A percentile compares a stretch with the other conserved stretches of the same genome.
Conservation (phyloP, 1,140 invertebrate species). For the Musca domestica region DNA sequence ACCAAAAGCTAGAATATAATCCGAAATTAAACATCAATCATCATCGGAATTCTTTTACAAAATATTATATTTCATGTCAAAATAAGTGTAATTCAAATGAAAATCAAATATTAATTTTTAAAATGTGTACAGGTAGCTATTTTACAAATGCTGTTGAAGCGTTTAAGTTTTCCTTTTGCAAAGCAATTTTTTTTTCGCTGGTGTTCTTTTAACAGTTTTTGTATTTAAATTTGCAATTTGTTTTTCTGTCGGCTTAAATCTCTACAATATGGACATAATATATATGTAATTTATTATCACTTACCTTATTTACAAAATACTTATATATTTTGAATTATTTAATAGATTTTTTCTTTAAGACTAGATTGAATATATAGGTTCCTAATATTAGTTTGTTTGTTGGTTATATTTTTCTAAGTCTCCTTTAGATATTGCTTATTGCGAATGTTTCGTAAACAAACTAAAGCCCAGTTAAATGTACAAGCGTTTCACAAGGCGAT, state of each 20-base stretch:
- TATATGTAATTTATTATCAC: not conserved
- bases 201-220: not conserved
- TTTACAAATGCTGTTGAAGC: constrained; percentile 10
- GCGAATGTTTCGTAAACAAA: constrained; percentile 16
- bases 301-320: not conserved
- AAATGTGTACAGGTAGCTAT: not conserved
- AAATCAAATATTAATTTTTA: not conserved
- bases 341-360: constrained; percentile 1
- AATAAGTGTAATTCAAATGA: no score
- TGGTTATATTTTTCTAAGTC: not conserved
- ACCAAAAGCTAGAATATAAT: no score
- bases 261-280: not conserved
- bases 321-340: not conserved
- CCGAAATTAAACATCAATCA: no score
- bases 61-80: no score
- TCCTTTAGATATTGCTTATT: constrained; percentile 12
- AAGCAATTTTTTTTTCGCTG: constrained; percentile 1
- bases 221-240: not conserved
- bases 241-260: not conserved
- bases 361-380: constrained; percentile 2
- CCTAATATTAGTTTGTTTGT: not conserved
- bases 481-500: not conserved
- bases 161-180: constrained; percentile 19
- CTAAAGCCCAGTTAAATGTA: constrained; percentile 6
- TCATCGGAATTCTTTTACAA: no score